Base-by-base conservation (phyloP, 2,888 invertebrate genomes). In the Dioctria rufipes region DNA sequence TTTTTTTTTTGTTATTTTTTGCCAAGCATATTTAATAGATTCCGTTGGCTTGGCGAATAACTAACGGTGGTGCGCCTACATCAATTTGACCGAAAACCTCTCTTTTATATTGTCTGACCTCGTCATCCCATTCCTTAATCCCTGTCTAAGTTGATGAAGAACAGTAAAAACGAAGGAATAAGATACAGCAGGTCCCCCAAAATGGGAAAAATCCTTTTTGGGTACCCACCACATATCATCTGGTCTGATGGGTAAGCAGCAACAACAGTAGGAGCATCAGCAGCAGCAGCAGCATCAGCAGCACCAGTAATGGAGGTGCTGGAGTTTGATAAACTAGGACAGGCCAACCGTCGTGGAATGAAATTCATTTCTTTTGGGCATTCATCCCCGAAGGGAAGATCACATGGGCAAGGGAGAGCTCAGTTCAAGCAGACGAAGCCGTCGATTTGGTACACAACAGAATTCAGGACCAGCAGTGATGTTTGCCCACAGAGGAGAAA, bases 251-350 rank as follows among this genome's bases (percentile, higher is more conserved):
- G 78, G 66, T 54, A 61, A 77, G 77, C 46, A 63, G 63, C 63
- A 25, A 25, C 25, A 25, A 25, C 25, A 25, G 25, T 4, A 51
- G 51, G 3, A 25, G 25, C 25, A 25, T 0, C 25, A 25, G 25
- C 25, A 25, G 25, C 25, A 25, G 25, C 25, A 25, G 25, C 25
- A 25, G 1, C 25, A 25, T 25, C 25, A 25, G 25, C 25, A 25
- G 25, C 25, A 25, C 25, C 25, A 63, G 77, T 77, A 77, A 77
- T 77, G 77, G 77, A 77, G 66, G 66, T 78, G 75, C 77, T 71
- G 66, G 79, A 69, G 81, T 80, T 81, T 81, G 81, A 81, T 81
- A 81, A 81, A 81, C 81, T 81, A 80, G 80, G 81, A 78, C 81
- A 80, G 61, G 63, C 60, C 54, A 78, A 79, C 65, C 78, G 49